Percentiles rank a stretch among this genome's conserved stretches.
phyloP scores from a whole-genome alignment of 1,140 invertebrate species.

The Apis mellifera region Amel_HAv3.1 CM009931.2:27426001-27426500 shows the following conservation, averaged over 20 bases:
- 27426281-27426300: background rate
- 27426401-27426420: no score
- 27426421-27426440: no score
- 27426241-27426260: slow-evolving; percentile 4
- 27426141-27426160: slow-evolving; percentile 59
- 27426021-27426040: slow-evolving; percentile 19
- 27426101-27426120: slow-evolving; percentile 10
- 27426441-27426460: background rate
- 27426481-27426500: background rate
- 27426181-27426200: slow-evolving; percentile 7
- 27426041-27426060: background rate
- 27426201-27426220: slow-evolving; percentile 13
- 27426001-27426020: slow-evolving; percentile 38
- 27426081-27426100: background rate
- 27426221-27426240: background rate
- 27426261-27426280: background rate
- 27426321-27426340: no score
- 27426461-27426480: background rate
- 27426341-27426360: no score
- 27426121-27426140: slow-evolving; percentile 35
- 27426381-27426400: no score
- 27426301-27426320: no score
- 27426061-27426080: slow-evolving; percentile 14
- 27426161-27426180: slow-evolving; percentile 30
- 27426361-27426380: no score